Base-by-base conservation (phyloP, 2,888 invertebrate species). In the Acleris emargana region DNA sequence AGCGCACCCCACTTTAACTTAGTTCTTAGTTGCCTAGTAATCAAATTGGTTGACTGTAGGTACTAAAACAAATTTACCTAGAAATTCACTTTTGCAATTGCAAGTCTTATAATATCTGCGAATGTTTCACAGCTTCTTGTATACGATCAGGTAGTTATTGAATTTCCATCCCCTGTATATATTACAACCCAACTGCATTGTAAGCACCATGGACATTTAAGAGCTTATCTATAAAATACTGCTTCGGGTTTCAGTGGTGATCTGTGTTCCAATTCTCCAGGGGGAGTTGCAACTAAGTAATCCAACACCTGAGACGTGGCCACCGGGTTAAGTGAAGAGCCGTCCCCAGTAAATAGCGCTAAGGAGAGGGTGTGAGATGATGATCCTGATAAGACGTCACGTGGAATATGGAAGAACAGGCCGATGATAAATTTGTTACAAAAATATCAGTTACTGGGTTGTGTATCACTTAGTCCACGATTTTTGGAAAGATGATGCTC, bases 261-360 rank as follows among this genome's bases (percentile, higher is more conserved):
- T 58, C 63, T 69, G 69, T 69, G 71, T 69, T 68, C 69, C 62
- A 67, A 67, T 74, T 73, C 73, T 72, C 67, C 67, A 68, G 64
- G 67, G 69, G 68, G 74, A 68, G 72, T 71, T 71, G 71, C 69
- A 71, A 70, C 76, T 52, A 68, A 66, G 70, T 77, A 79, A 80
- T 76, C 77, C 73, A 71, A 78, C 78, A 79, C 78, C 80, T 80
- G 77, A 73, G 76, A 68, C 77, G 60, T 66, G 67, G 69, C 62
- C 71, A 62, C 70, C 69, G 72, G 74, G 73, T 73, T 75, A 72
- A 76, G 75, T 71, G 68, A 73, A 71, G 71, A 69, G 62, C 66
- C 69, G 69, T 72, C 67, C 68, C 28, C 43, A n/a, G 45, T 45
- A 42, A 57, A 57, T 28, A 57, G 42, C 20, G 25, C 20, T 20